Percentiles rank a stretch among this genome's conserved stretches.
These are phyloP conservation scores for Micronycteris hirsuta DNA, from an alignment of 2,113 vertebrate species.

Conservation along the genomic window DNA sequence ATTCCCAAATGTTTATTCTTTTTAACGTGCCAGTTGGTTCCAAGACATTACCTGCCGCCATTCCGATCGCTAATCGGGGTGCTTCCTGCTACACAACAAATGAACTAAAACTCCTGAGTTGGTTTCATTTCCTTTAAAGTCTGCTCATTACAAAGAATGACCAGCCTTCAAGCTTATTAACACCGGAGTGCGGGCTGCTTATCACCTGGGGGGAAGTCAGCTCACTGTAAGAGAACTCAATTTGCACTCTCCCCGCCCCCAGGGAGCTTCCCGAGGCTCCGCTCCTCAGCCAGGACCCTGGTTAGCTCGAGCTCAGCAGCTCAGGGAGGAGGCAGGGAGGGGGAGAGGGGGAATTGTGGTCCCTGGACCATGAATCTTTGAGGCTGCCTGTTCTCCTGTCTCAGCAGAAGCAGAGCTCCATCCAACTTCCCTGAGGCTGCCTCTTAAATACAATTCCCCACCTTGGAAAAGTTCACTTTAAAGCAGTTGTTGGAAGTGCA, in stretches of 20 bases:
- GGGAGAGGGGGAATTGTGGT: not conserved
- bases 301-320: not conserved
- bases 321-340: not conserved
- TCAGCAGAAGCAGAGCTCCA: not conserved
- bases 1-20: not conserved
- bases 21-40: conserved; percentile 36
- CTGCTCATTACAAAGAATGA: conserved; percentile 7
- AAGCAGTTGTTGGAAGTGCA: not conserved
- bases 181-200: conserved; percentile 24
- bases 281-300: not conserved
- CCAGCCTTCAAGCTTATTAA: conserved; percentile 31
- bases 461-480: not conserved
- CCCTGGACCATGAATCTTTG: not conserved
- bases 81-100: conserved; percentile 6
- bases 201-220: not conserved
- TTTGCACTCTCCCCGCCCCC: not conserved
- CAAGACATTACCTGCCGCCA: conserved; percentile 21
- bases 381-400: not conserved
- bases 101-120: conserved; percentile 29
- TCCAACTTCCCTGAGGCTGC: not conserved
- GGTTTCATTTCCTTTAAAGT: conserved; percentile 47
- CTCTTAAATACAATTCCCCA: not conserved
- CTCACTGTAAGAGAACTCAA: not conserved
- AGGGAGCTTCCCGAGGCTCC: not conserved
- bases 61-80: not conserved